Evolutionary conservation across 1,140 invertebrate species (phyloP), one percentile per base, ranked within the genome.

Genomic region (Cotesia glomerata): DNA sequence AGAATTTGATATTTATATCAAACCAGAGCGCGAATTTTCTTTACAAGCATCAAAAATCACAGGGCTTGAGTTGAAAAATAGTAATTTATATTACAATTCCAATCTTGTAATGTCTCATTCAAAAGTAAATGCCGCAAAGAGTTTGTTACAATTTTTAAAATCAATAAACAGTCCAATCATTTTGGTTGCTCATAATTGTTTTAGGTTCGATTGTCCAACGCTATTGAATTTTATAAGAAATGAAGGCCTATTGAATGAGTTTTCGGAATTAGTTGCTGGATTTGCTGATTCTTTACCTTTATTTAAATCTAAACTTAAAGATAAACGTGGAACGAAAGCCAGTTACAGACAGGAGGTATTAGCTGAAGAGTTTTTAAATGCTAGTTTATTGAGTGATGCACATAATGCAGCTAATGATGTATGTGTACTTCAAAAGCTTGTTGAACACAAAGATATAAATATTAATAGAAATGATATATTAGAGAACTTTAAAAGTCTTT

Each of bases 1-100:
- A 51, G 51, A 18, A 8, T 78, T 75, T 62, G 35, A 13, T 34
- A 52, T 51, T 35, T 77, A 77, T 67, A 32, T 74, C 0, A 75
- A 59, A 69, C 72, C 74, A 49, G 68, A 69, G 1, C 39, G 70
- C 62, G 61, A 63, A n/a, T 66, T 77, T 9, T 52, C 36, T 9
- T 5, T n/a, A 1, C 13, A 54, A 49, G 69, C 61, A n/a, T 54
- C 63, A 2, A 16, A 13, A 13, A 9, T 64, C 5, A 74, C 58
- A 8, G 69, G 69, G 0, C 51, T 74, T 11, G 26, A 14, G 9
- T 14, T 35, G 9, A n/a, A 8, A 9, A 11, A 14, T n/a, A 35
- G 34, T 32, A 52, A 32, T 68, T 68, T 68, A 26, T 68, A 34
- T 56, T 68, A 26, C n/a, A 11, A 68, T 16, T 26, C n/a, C n/a